Conservation (phyloP, 2,797 vertebrate species). For the Microcaecilia unicolor region DNA sequence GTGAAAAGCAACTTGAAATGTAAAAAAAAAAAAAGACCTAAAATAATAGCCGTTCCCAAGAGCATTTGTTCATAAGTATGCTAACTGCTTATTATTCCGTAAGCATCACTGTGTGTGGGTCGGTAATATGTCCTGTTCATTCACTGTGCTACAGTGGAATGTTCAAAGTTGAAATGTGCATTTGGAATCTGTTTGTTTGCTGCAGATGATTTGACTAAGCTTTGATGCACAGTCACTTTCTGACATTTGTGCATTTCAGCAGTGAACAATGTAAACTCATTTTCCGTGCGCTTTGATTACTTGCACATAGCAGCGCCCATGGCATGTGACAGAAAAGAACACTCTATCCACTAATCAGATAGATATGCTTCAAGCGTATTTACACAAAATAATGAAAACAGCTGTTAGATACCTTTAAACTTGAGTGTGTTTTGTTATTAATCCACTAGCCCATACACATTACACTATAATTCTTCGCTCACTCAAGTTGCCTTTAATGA, state of each 20-base stretch:
- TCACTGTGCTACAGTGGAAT: conserved; percentile 31
- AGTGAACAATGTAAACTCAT: conserved; percentile 68
- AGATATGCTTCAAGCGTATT: conserved; percentile 67
- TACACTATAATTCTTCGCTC: conserved; percentile 71
- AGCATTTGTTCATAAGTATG: neutral
- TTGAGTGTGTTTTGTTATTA: conserved; percentile 68
- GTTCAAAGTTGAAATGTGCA: conserved; percentile 41
- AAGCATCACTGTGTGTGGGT: conserved; percentile 37
- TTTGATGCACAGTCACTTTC: conserved; percentile 64
- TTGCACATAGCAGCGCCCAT: conserved; percentile 56
- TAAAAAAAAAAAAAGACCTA: too few relatives aligned
- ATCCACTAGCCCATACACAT: conserved; percentile 66
- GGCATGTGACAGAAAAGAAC: conserved; percentile 66
- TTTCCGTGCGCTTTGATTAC: conserved; percentile 63
- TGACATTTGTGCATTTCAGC: conserved; percentile 69
- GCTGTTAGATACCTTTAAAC: conserved; percentile 75
- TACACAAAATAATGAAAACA: conserved; percentile 75
- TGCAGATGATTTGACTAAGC: conserved; percentile 59
- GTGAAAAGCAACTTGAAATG: conserved; percentile 7
- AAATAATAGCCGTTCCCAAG: neutral
- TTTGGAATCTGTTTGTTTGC: conserved; percentile 55
- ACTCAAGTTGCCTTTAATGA: conserved; percentile 74
- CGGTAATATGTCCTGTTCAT: conserved; percentile 37
- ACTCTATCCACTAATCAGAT: conserved; percentile 69
- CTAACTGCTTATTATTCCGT: conserved; percentile 30